These are phyloP conservation scores for Leptocoma aspasia DNA, from an alignment of 2,113 vertebrate species.

Conservation along the genomic window DNA sequence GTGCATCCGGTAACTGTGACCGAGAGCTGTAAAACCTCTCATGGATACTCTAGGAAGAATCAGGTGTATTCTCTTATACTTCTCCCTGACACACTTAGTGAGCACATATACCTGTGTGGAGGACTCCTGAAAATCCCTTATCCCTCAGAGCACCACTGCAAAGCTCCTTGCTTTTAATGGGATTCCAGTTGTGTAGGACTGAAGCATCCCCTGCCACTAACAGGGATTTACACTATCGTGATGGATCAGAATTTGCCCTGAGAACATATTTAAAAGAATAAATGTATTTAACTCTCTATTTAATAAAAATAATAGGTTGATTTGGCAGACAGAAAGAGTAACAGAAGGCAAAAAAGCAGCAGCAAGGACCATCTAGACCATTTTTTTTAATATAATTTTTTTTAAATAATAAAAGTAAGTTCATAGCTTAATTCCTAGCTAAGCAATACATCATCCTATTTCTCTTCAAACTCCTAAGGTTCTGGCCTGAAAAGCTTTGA, in stretches of 20 bases:
- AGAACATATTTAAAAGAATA: background rate
- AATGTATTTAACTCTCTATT: background rate
- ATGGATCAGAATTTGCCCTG: background rate
- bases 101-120: background rate
- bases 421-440: background rate
- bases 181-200: background rate
- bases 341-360: background rate
- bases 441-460: background rate
- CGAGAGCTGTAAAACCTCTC: background rate
- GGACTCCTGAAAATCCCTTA: background rate
- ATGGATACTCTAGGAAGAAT: background rate
- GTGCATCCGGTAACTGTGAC: too few species aligned
- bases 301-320: background rate
- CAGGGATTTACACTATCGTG: background rate
- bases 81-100: background rate
- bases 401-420: background rate
- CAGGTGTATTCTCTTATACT: background rate
- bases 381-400: background rate
- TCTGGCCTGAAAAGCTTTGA: background rate
- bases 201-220: background rate
- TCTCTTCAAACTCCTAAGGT: background rate
- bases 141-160: background rate
- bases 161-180: background rate
- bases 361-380: background rate
- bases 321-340: background rate